These are phyloP conservation scores for Subacronicta megacephala DNA, from an alignment of 2,888 invertebrate genomes.

Conservation along the genomic window DNA sequence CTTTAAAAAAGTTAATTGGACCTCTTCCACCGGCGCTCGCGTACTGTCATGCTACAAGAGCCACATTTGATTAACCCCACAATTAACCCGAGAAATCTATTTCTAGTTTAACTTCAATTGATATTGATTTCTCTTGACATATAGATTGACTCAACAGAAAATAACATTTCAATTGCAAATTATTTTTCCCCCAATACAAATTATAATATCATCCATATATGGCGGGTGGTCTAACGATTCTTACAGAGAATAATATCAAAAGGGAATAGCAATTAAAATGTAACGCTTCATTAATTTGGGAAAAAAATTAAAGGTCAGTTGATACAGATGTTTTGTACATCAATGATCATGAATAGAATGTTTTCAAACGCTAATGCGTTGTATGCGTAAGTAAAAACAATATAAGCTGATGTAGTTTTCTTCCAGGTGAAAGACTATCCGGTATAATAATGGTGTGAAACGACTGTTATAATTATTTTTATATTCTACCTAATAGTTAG, in stretches of 20 bases:
- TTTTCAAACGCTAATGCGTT: slow-evolving; percentile 32
- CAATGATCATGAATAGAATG: slow-evolving; percentile 25
- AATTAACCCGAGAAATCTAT: slow-evolving; percentile 48
- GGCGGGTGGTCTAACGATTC: slow-evolving; percentile 41
- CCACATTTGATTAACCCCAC: slow-evolving; percentile 45
- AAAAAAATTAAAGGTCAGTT: slow-evolving; percentile 48
- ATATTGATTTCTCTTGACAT: slow-evolving; percentile 46
- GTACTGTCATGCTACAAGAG: slow-evolving; percentile 26
- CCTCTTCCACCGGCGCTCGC: slow-evolving; percentile 32
- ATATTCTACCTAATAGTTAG: background rate
- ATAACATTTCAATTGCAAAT: slow-evolving; percentile 40
- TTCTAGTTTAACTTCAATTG: slow-evolving; percentile 45
- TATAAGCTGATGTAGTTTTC: slow-evolving; percentile 11
- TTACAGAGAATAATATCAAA: slow-evolving; percentile 25
- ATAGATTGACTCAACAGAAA: slow-evolving; percentile 17
- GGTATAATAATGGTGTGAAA: background rate
- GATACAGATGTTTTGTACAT: slow-evolving; percentile 34
- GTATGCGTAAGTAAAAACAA: slow-evolving; percentile 20
- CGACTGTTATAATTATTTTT: background rate
- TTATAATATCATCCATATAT: slow-evolving; percentile 19
- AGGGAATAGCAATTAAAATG: slow-evolving; percentile 47
- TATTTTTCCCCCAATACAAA: slow-evolving; percentile 12
- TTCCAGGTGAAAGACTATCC: background rate
- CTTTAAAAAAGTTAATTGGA: background rate
- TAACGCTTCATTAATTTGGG: slow-evolving; percentile 46